These are phyloP conservation scores for Yponomeuta cagnagella DNA, from an alignment of 2,888 invertebrate species.

Conservation along the genomic window DNA sequence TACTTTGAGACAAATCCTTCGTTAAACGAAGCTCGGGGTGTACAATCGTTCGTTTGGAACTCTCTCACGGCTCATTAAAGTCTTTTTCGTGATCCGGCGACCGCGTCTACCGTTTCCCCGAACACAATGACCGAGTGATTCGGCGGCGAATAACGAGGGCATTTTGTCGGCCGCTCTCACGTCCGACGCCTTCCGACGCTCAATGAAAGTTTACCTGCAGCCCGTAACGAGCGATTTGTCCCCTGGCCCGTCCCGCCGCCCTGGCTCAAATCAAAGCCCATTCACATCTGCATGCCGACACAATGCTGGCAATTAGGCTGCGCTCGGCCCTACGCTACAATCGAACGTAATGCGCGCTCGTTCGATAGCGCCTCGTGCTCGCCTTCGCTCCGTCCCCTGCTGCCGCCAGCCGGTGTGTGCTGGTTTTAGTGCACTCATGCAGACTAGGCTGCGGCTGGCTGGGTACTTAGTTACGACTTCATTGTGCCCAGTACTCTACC, in stretches of 20 bases:
- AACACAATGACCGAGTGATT: conserved; percentile 75
- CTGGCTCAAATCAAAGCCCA: conserved; percentile 75
- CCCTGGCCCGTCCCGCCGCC: conserved; percentile 52
- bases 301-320: conserved; percentile 76
- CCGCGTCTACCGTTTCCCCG: conserved; percentile 75
- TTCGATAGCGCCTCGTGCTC: conserved; percentile 37
- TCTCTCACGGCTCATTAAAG: conserved; percentile 76
- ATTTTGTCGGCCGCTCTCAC: conserved; percentile 75
- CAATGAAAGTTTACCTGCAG: conserved; percentile 77
- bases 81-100: conserved; percentile 71
- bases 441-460: not conserved
- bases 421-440: conserved; percentile 18
- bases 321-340: conserved; percentile 71
- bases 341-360: conserved; percentile 70
- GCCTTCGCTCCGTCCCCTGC: conserved; percentile 40
- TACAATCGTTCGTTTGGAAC: conserved; percentile 72
- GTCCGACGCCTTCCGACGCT: conserved; percentile 76
- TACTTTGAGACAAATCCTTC: conserved; percentile 66
- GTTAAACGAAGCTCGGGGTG: conserved; percentile 52
- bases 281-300: conserved; percentile 77
- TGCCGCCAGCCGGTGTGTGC: conserved; percentile 29
- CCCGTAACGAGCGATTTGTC: conserved; percentile 76
- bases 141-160: conserved; percentile 76
- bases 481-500: not conserved
- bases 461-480: not conserved